Conservation (phyloP, 2,888 invertebrate genomes). For the Bembecia ichneumoniformis region DNA sequence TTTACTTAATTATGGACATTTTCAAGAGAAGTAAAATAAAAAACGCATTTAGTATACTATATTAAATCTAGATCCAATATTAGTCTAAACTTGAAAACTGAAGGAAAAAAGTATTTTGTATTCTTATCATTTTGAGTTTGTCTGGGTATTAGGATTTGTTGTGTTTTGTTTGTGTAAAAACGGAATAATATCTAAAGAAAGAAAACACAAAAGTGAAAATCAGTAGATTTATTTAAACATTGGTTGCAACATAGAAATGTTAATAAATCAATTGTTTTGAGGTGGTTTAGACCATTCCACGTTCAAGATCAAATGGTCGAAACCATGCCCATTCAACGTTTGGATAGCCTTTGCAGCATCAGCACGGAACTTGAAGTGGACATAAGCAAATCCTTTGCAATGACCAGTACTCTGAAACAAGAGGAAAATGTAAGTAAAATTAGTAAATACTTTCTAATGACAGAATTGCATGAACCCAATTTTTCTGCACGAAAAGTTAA, state of each 20-base stretch:
- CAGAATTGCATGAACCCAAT: too few species aligned
- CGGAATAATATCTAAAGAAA: not conserved
- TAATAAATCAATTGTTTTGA: constrained; percentile 43
- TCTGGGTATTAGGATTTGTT: too few species aligned
- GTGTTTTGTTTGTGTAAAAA: not conserved
- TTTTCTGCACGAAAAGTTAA: too few species aligned
- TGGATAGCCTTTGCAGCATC: constrained; percentile 95
- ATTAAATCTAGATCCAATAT: too few species aligned
- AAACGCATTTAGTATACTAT: too few species aligned
- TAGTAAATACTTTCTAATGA: too few species aligned
- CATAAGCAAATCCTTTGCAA: constrained; percentile 98
- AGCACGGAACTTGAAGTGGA: constrained; percentile 92
- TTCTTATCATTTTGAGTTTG: too few species aligned
- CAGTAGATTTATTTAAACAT: constrained; percentile 2
- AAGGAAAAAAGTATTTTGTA: too few species aligned
- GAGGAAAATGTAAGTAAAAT: not conserved
- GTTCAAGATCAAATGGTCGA: constrained; percentile 96
- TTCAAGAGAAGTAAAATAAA: too few species aligned
- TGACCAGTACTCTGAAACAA: constrained; percentile 76
- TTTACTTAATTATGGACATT: too few species aligned
- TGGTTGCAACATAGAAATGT: constrained; percentile 25
- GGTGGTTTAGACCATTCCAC: constrained; percentile 99
- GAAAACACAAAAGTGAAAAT: not conserved
- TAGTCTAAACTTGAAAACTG: too few species aligned
- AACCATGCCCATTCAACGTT: constrained; percentile 92